Percentiles rank a stretch among this genome's conserved stretches.
Conservation (phyloP, 1,140 invertebrate genomes). For the Trypoxylus dichotomus region DNA sequence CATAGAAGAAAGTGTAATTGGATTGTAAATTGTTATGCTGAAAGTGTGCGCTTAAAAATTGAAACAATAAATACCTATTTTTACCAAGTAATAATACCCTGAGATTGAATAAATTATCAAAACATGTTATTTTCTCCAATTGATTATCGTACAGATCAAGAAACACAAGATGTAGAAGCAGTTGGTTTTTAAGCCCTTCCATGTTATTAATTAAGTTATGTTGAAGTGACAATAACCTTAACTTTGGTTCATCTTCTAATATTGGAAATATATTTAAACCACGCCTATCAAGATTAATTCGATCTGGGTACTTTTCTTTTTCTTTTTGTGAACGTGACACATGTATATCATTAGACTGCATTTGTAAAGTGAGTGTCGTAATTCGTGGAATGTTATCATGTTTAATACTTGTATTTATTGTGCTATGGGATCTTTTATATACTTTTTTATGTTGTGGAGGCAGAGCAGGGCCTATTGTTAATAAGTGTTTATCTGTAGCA, state of each 20-base stretch:
- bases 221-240: slow-evolving; percentile 84
- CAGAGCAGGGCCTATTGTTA: slow-evolving; percentile 63
- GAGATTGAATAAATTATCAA: slow-evolving; percentile 74
- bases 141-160: slow-evolving; percentile 94
- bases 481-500: slow-evolving; percentile 53
- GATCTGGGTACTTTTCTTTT: slow-evolving; percentile 73
- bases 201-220: slow-evolving; percentile 86
- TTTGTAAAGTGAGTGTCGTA: slow-evolving; percentile 41
- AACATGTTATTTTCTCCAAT: slow-evolving; percentile 78
- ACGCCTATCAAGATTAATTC: slow-evolving; percentile 75
- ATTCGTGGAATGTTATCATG: slow-evolving; percentile 38
- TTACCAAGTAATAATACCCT: slow-evolving; percentile 87
- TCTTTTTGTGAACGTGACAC: slow-evolving; percentile 67
- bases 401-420: slow-evolving; percentile 52
- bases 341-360: slow-evolving; percentile 55
- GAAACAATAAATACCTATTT: slow-evolving; percentile 62
- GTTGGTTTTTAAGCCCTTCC: slow-evolving; percentile 61
- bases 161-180: slow-evolving; percentile 80
- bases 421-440: slow-evolving; percentile 57
- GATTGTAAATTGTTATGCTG: too few species aligned
- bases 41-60: too few species aligned
- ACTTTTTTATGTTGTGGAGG: slow-evolving; percentile 56
- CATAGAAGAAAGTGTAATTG: too few species aligned
- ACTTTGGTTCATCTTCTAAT: slow-evolving; percentile 73
- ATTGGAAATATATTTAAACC: slow-evolving; percentile 76